Percentiles rank a stretch among this genome's conserved stretches.
phyloP scores from a whole-genome alignment of 2,113 vertebrate genomes.

The Salvelinus fontinalis region DNA sequence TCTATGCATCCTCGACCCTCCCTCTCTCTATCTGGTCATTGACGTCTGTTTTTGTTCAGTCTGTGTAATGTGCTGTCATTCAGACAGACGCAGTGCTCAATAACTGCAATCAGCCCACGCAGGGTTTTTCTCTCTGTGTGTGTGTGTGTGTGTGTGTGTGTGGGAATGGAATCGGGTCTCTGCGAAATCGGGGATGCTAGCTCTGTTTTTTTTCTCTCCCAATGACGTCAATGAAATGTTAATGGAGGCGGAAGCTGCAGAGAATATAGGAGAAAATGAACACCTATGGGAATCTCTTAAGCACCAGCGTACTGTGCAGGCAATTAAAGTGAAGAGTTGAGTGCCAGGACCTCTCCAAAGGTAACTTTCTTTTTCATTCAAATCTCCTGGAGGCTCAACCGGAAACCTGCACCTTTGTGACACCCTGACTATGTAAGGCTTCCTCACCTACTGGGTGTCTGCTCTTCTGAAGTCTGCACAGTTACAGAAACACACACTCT shows the following conservation, averaged over 20 bases:
- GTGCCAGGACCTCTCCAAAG: slow-evolving; percentile 22
- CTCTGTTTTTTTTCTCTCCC: slow-evolving; percentile 1
- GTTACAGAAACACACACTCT: background rate
- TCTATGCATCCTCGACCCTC: background rate
- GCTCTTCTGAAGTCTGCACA: background rate
- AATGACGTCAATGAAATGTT: slow-evolving; percentile 62
- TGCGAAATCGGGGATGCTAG: slow-evolving; percentile 36
- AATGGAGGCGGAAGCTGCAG: slow-evolving; percentile 37
- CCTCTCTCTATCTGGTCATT: slow-evolving; percentile 29
- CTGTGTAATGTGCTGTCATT: slow-evolving; percentile 56
- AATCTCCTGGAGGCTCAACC: slow-evolving; percentile 35
- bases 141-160: slow-evolving; percentile 26
- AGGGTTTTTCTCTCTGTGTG: slow-evolving; percentile 3
- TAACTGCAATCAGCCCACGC: slow-evolving; percentile 59
- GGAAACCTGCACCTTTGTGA: slow-evolving; percentile 23
- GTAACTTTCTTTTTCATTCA: slow-evolving; percentile 21
- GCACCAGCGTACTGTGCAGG: slow-evolving; percentile 40
- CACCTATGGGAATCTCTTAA: slow-evolving; percentile 60
- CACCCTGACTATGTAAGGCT: slow-evolving; percentile 37
- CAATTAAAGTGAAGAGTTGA: slow-evolving; percentile 55
- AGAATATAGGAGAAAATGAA: slow-evolving; percentile 47
- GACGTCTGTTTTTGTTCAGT: slow-evolving; percentile 56
- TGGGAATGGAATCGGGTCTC: slow-evolving; percentile 33
- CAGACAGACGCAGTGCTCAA: slow-evolving; percentile 52
- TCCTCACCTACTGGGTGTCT: slow-evolving; percentile 39